Base-by-base conservation (phyloP, 2,113 vertebrate genomes). In the Rousettus leschenaultii region DNA sequence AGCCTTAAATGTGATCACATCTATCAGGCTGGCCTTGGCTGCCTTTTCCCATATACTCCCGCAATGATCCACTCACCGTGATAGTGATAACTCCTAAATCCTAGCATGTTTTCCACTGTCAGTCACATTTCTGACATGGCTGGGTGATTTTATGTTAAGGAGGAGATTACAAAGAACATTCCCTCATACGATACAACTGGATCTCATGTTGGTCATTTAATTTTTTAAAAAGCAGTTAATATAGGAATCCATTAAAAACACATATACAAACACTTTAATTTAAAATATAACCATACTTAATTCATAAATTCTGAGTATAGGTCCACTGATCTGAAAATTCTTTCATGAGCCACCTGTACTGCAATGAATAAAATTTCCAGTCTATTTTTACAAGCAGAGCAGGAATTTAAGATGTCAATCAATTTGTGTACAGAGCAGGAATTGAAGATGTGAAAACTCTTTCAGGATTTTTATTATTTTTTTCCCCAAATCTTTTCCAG, bases 341-440 rank as follows among this genome's bases (percentile, higher is more conserved):
- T 92, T 45, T 3, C 65, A 78, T 87, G 86, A 96, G 63, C 22
- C 33, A 74, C 33, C 55, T 35, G 40, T 40, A 89, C 15, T 48
- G 43, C 10, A 89, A 1, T 59, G 55, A 18, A 51, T 78, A 75
- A 87, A 91, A 78, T 38, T 78, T 91, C 57, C 43, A 70, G 7
- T 57, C 28, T 83, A 77, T 73, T 97, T 88, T 77, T 61, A 73
- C 45, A 78, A 93, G 24, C 14, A 91, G 40, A 89, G n/a, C 4
- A 73, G 24, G 70, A 96, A 88, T 85, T 63, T 96, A 79, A 87
- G 85, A 82, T 57, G 35, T 86, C 82, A 83, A 89, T 77, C 15
- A 73, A 79, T 91, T 22, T 38, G 73, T 68, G 12, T 48, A 38
- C 45, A 59, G 59, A 51, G 15, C 51, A 51, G 51, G 51, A 16